Conservation (phyloP, 2,888 invertebrate species). For the Linhomoeus sp. region DNA sequence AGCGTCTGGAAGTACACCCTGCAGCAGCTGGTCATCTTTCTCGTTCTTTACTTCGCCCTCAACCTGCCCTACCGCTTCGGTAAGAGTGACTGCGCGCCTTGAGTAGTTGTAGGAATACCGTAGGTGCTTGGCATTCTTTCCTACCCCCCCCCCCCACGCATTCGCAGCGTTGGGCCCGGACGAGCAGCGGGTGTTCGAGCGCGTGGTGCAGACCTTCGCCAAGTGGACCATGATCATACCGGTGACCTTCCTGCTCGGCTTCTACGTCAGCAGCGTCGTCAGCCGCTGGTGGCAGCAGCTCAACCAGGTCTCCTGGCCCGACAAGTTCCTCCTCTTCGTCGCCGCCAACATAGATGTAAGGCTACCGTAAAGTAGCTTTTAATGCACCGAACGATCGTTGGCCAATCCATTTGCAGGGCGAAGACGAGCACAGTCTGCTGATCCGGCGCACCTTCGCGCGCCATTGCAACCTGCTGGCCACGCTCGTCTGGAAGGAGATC, state of each 20-base stretch:
- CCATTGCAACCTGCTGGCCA: background rate
- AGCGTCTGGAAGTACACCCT: background rate
- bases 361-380: background rate
- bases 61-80: background rate
- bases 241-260: conserved; percentile 1
- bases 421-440: background rate
- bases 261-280: background rate
- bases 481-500: background rate
- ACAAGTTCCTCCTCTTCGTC: background rate
- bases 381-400: background rate
- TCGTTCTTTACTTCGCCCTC: background rate
- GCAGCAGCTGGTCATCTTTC: background rate
- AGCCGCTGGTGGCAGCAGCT: conserved; percentile 2
- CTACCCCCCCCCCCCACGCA: too few species aligned
- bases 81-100: too few species aligned
- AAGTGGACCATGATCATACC: background rate
- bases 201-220: background rate
- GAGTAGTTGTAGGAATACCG: too few species aligned
- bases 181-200: background rate
- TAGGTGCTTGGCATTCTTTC: too few species aligned
- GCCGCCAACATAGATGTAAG: background rate
- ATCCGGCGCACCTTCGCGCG: background rate
- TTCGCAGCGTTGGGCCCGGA: background rate
- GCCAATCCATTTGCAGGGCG: background rate
- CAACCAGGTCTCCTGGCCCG: background rate